A percentile compares a stretch with the other conserved stretches of the same genome.
Evolutionary conservation across 2,113 vertebrate genomes (phyloP).

Genomic region (Ptychochromis oligacanthus): DNA sequence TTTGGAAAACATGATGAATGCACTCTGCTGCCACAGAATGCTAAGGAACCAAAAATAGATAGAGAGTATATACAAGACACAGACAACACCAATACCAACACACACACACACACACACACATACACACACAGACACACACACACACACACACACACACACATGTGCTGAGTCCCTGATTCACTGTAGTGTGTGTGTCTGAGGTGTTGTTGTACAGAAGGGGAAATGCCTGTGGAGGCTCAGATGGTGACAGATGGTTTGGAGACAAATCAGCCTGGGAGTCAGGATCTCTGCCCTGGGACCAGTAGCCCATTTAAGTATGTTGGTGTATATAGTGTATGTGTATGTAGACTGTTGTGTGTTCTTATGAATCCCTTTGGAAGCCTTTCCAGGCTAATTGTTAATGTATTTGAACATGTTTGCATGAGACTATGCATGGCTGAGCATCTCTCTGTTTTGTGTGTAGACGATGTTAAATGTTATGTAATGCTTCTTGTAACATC

Average conservation of each 20-base stretch:
- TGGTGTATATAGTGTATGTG: not conserved
- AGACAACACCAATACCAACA: not conserved
- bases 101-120: no score
- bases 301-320: constrained; percentile 23
- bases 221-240: constrained; percentile 76
- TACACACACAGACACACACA: constrained; percentile 19
- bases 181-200: constrained; percentile 26
- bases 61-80: not conserved
- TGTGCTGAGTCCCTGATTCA: not conserved
- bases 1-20: constrained; percentile 23
- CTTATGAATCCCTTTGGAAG: not conserved
- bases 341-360: not conserved
- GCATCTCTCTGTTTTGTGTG: not conserved
- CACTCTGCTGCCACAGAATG: constrained; percentile 12
- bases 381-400: not conserved
- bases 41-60: constrained; percentile 56
- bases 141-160: constrained; percentile 19
- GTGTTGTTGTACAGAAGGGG: constrained; percentile 45
- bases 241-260: constrained; percentile 81
- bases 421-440: not conserved
- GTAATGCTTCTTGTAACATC: not conserved
- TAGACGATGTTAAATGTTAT: constrained; percentile 15
- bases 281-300: constrained; percentile 66
- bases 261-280: constrained; percentile 74
- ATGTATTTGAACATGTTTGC: not conserved